These are phyloP conservation scores for Prietella phreatophila DNA, from an alignment of 2,113 vertebrate genomes.

Conservation along the genomic window DNA sequence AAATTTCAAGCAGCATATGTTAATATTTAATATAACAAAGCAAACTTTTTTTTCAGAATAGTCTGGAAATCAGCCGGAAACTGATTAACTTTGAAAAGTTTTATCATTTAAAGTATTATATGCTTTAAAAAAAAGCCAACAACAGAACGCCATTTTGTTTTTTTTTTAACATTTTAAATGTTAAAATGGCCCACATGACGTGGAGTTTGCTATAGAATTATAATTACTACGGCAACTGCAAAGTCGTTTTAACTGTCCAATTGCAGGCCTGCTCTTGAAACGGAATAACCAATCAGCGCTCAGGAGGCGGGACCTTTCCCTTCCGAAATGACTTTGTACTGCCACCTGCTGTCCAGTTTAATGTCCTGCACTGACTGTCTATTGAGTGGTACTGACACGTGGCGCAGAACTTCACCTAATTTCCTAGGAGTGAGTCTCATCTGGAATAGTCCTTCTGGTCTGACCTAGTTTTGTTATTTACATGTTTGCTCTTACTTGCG, in stretches of 20 bases:
- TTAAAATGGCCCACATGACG: background rate
- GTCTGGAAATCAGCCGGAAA: background rate
- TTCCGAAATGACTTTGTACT: background rate
- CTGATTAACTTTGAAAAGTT: background rate
- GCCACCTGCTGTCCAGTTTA: background rate
- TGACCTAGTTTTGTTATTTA: no score
- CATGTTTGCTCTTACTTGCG: no score
- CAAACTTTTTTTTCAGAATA: background rate
- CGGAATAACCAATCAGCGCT: background rate
- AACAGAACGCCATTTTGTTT: background rate
- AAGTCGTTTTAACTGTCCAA: background rate
- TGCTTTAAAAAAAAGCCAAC: background rate
- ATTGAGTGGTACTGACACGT: conserved; percentile 5
- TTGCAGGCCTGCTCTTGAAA: background rate
- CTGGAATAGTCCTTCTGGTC: no score
- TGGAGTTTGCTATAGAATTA: background rate
- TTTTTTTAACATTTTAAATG: background rate
- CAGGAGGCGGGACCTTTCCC: background rate
- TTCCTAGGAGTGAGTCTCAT: background rate
- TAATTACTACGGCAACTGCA: background rate
- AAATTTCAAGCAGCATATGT: rapidly evolving
- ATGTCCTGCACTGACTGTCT: background rate
- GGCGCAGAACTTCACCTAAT: background rate
- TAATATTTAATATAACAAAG: background rate
- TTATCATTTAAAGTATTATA: background rate